These are phyloP conservation scores for Enteromius paludinosus DNA, from an alignment of 2,797 vertebrate species.

Conservation along the genomic window DNA sequence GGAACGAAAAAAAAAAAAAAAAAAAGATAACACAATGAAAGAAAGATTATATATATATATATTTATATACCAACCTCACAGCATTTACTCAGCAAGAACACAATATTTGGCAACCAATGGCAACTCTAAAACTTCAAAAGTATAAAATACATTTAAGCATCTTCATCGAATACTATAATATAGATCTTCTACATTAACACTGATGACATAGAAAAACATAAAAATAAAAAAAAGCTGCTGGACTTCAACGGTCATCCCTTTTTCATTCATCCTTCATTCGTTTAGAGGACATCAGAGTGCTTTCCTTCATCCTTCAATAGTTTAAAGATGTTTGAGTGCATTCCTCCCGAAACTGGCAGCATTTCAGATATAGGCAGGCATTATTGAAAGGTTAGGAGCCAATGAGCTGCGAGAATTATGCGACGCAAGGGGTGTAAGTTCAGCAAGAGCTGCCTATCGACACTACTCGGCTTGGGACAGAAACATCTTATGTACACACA, in stretches of 20 bases:
- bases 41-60: constrained; percentile 57
- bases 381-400: constrained; percentile 40
- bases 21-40: constrained; percentile 71
- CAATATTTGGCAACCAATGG: constrained; percentile 81
- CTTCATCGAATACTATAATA: constrained; percentile 72
- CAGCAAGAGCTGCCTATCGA: constrained; percentile 75
- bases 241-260: constrained; percentile 70
- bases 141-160: constrained; percentile 72
- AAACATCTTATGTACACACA: constrained; percentile 52
- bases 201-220: constrained; percentile 72
- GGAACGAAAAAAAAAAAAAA: constrained; percentile 72
- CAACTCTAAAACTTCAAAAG: constrained; percentile 74
- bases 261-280: constrained; percentile 64
- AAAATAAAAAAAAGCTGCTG: constrained; percentile 70
- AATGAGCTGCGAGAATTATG: constrained; percentile 40
- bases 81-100: constrained; percentile 68
- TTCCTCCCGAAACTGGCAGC: constrained; percentile 68
- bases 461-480: constrained; percentile 66
- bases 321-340: constrained; percentile 59
- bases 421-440: constrained; percentile 38
- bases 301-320: constrained; percentile 43
- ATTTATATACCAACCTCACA: constrained; percentile 55
- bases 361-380: constrained; percentile 73
- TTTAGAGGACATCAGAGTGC: constrained; percentile 60
- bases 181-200: constrained; percentile 71